These are phyloP conservation scores for Passer domesticus DNA, from an alignment of 2,113 vertebrate species.

Conservation along the genomic window DNA sequence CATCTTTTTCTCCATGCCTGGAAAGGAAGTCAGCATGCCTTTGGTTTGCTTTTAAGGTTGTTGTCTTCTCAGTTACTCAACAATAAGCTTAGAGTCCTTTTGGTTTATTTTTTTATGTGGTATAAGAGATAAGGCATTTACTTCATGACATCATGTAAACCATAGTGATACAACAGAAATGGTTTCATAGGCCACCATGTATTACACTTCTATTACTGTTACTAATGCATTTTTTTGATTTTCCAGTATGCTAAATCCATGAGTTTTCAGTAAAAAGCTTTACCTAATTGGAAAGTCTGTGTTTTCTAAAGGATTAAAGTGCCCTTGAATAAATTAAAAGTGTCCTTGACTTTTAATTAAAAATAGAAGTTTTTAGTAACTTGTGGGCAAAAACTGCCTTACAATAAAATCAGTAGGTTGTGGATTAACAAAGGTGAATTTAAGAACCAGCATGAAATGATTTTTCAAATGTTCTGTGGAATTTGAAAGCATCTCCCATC, in stretches of 20 bases:
- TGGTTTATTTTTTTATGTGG: neutral
- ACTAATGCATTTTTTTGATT: fast-evolving
- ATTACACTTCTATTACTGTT: neutral
- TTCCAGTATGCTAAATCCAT: neutral
- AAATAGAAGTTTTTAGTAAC: neutral
- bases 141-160: neutral
- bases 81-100: neutral
- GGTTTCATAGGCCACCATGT: neutral
- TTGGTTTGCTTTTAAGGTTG: neutral
- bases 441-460: neutral
- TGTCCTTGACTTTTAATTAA: neutral
- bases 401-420: neutral
- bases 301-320: neutral
- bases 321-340: neutral
- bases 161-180: neutral
- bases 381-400: neutral
- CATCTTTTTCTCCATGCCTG: neutral
- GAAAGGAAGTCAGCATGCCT: neutral
- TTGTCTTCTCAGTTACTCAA: neutral
- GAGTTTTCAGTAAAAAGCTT: neutral
- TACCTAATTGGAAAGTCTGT: neutral
- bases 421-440: neutral
- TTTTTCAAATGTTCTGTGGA: neutral
- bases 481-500: neutral
- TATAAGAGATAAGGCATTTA: neutral